phyloP scores from a whole-genome alignment of 2,797 vertebrate species.

The Xiphorhynchus erythropygius region DNA sequence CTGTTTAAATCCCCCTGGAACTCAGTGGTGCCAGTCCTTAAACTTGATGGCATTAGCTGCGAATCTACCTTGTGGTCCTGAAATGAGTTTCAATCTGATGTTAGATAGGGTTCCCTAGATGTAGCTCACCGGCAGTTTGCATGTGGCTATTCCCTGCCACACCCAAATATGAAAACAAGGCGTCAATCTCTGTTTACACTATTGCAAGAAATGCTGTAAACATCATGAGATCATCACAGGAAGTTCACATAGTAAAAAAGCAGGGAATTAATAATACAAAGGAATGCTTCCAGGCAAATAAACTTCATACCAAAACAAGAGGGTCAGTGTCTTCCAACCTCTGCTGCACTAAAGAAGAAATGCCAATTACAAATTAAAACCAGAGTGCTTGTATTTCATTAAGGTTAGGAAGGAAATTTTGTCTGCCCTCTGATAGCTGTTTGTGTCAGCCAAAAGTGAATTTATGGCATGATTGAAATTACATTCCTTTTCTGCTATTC shows the following conservation, averaged over 20 bases:
- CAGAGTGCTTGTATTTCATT: not conserved
- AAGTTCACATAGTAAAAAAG: not conserved
- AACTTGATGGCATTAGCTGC: not conserved
- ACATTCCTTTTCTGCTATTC: slow-evolving; percentile 31
- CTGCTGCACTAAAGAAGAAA: not conserved
- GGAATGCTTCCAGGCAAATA: not conserved
- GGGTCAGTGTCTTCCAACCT: not conserved
- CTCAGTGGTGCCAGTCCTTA: not conserved
- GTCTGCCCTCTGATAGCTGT: not conserved
- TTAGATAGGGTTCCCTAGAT: not conserved
- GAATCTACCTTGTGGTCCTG: not conserved
- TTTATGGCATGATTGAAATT: slow-evolving; percentile 25
- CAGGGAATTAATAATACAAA: not conserved
- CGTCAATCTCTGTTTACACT: not conserved
- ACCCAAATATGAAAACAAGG: slow-evolving; percentile 20
- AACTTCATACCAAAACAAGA: not conserved
- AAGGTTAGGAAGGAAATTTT: slow-evolving; percentile 11
- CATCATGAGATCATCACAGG: slow-evolving; percentile 44
- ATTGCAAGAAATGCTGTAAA: slow-evolving; percentile 6
- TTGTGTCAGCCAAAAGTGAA: not conserved
- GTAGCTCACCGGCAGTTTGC: not conserved
- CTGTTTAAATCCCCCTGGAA: not conserved
- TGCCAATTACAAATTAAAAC: not conserved
- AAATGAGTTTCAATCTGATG: not conserved
- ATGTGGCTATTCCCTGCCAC: not conserved